Evolutionary conservation across 1,140 invertebrate genomes (phyloP).

Genomic region (Zaprionus kolodkinae): DNA sequence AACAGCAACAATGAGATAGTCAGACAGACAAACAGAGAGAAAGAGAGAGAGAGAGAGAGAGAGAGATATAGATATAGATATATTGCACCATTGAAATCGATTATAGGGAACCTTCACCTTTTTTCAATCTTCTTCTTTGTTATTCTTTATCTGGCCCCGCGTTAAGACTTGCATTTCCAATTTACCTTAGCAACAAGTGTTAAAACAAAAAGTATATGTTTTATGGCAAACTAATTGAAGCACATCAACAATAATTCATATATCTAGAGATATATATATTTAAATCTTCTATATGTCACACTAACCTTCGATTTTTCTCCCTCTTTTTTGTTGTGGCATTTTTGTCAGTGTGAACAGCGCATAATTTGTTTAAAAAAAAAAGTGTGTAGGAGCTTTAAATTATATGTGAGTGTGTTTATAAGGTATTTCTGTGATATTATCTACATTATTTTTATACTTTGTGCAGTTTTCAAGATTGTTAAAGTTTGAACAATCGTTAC

Average conservation of each 20-base stretch:
- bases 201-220: background rate
- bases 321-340: slow-evolving; percentile 34
- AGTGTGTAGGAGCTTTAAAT: slow-evolving; percentile 22
- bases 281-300: slow-evolving; percentile 9
- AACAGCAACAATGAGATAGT: slow-evolving; percentile 40
- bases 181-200: slow-evolving; percentile 27
- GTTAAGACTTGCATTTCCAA: slow-evolving; percentile 17
- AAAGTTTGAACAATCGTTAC: too few species aligned
- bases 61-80: background rate
- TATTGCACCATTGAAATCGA: slow-evolving; percentile 1
- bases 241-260: background rate
- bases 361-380: slow-evolving; percentile 48
- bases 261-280: background rate
- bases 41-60: background rate
- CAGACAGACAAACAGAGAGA: background rate
- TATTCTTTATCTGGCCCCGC: slow-evolving; percentile 19
- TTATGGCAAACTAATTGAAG: background rate
- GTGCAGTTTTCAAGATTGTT: too few species aligned
- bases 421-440: background rate
- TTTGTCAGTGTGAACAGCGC: slow-evolving; percentile 26
- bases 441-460: background rate
- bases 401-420: slow-evolving; percentile 3
- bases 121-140: slow-evolving; percentile 37
- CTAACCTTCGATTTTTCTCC: slow-evolving; percentile 41
- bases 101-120: slow-evolving; percentile 45